These are phyloP conservation scores for Argentina silus DNA, from an alignment of 2,797 vertebrate species.

Conservation along the genomic window DNA sequence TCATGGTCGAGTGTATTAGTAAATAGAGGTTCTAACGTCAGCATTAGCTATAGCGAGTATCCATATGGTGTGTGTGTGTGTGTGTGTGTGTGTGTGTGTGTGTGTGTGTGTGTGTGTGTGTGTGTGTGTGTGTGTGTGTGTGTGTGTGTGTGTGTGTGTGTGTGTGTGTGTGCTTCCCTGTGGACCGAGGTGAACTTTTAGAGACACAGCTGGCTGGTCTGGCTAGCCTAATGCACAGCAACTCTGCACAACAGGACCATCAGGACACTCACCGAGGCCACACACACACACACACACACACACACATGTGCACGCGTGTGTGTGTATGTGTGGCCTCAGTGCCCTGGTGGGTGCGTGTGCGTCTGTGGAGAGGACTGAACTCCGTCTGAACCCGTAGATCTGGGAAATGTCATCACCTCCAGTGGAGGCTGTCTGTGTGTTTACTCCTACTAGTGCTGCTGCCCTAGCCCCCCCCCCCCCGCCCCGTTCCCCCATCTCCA, in stretches of 20 bases:
- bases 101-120: not conserved
- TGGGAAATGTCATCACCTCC: not conserved
- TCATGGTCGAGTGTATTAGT: too few relatives aligned
- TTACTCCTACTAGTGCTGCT: constrained; percentile 21
- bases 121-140: not conserved
- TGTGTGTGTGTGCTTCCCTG: not conserved
- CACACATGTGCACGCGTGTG: constrained; percentile 36
- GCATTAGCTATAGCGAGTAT: not conserved
- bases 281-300: not conserved
- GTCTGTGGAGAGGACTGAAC: not conserved
- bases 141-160: not conserved
- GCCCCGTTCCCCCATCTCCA: not conserved
- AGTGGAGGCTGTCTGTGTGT: constrained; percentile 26
- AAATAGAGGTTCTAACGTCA: not conserved
- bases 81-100: too few relatives aligned
- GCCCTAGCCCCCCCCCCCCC: not conserved
- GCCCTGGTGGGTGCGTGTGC: constrained; percentile 19
- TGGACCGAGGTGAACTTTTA: not conserved
- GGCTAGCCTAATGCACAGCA: not conserved
- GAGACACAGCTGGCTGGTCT: not conserved
- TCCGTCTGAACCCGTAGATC: not conserved
- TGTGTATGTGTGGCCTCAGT: constrained; percentile 26
- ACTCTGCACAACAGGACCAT: not conserved
- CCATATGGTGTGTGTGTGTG: not conserved
- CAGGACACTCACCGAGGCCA: not conserved